Base-by-base conservation (phyloP, 2,888 invertebrate genomes). In the Megalurothrips usitatus region DNA sequence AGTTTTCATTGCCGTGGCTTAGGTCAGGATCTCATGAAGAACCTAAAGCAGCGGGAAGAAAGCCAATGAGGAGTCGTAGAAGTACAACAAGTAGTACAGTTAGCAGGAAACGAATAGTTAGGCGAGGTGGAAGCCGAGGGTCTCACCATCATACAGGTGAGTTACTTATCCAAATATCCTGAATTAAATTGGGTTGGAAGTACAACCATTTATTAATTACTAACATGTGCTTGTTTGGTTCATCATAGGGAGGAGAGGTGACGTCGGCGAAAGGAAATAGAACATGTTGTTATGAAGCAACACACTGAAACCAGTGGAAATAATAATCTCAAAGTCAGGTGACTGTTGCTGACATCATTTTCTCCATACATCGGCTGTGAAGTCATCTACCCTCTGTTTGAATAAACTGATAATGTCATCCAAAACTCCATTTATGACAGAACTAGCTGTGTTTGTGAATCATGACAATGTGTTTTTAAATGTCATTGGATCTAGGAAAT, bases 1-100 rank as follows among this genome's bases (percentile, higher is more conserved):
- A 75, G 26, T 75, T 75, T 75, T 75, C 68, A 23, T 26, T 75
- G 10, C 68, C 68, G 23, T 75, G 68, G 68, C 68, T 75, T 23
- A n/a, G 12, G 68, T 26, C 68, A 11, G 26, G 68, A 12, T n/a
- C 10, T 23, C 8, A 26, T 75, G 68, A 23, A 19, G 58, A 58
- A 19, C 58, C 17, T n/a, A 58, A 58, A 58, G 6, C 58, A 19
- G 6, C 58, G 17, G 58, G 58, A 2, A 58, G n/a, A 17, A 58
- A 58, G n/a, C 58, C 58, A 58, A 19, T 58, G 14, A 58, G 58
- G 58, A 58, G n/a, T 58, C 68, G 68, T 23, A 10, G 68, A 75
- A 75, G 23, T 23, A 26, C 68, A 23, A 6, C 68, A 9, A 26
- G 26, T 75, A 26, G 26, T 23, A 11, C 68, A 26, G 26, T 26